Base-by-base conservation (phyloP, 2,113 vertebrate genomes). In the Toxotes jaculatrix region DNA sequence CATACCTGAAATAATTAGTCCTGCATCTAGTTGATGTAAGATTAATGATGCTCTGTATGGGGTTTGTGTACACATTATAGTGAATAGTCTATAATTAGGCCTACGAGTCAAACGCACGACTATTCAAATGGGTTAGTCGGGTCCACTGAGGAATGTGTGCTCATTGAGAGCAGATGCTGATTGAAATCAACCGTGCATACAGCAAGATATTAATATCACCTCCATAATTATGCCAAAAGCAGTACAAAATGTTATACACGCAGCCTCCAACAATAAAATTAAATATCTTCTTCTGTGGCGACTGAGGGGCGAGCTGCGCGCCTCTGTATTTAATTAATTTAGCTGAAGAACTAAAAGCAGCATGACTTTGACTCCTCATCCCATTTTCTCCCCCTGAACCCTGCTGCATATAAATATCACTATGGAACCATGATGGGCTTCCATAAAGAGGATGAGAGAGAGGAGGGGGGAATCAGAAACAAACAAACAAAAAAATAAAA, bases 41-140 rank as follows among this genome's bases (percentile, higher is more conserved):
- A 90, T 81, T 75, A 83, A 90, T 80, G 83, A 80, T 49, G 68
- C 21, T 81, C 71, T 70, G 83, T n/a, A 2, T 42, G 74, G 27
- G 70, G 79, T 82, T 77, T 83, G 88, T 79, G 78, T 57, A 59
- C 85, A 55, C 31, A 57, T 62, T 74, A 80, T 60, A 36, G 56
- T 75, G 83, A 31, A 34, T 1, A 19, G n/a, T 31, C 80, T 81
- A 81, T 92, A 92, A 92, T 90, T 82, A 90, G 87, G 70, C 77
- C 80, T 69, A 10, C 38, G 66, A 91, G 83, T 89, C 77, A 83
- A 80, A 86, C 73, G 49, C 74, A 32, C 14, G 12, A 75, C 36
- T 36, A 63, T 66, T 77, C 63, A 77, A 78, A 79, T 60, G 73
- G 79, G 80, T 67, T 80, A 71, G 60, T 19, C 3, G 10, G 61